Evolutionary conservation across 2,888 invertebrate genomes (phyloP), one percentile per base, ranked within the genome.

Genomic region (Physocephala rufipes): DNA sequence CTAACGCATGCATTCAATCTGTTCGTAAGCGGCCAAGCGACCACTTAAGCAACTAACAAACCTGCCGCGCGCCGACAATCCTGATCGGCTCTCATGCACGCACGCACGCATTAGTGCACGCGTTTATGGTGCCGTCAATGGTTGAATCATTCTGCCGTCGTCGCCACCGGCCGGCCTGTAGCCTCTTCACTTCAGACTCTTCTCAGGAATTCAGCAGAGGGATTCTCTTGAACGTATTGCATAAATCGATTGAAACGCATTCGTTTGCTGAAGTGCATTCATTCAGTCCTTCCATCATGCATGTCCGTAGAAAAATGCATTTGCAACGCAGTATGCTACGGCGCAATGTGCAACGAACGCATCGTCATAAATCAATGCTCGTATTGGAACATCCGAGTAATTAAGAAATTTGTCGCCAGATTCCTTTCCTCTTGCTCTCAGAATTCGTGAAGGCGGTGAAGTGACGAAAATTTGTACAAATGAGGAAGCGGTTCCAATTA

Each of bases 361-460:
- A 24, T 12, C 26, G 26, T 15, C 19, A 45, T 19, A 63, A 67
- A 59, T 67, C 58, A 67, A 67, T 67, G 67, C 43, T 7, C 36
- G 36, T n/a, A n/a, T n/a, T n/a, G n/a, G n/a, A 36, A 36, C 36
- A 36, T 36, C 9, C 36, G 71, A 67, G 70, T 74, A 72, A 74
- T 74, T 74, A 74, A 74, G 74, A 76, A 80, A 80, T 78, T 74
- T 78, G 77, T 75, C 74, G 74, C 64, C 64, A 51, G 71, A 55
- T 64, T 61, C 49, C 45, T 26, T 30, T 64, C n/a, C n/a, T n/a
- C n/a, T n/a, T 36, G 36, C 36, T 36, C 9, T 36, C 28, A 15
- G 12, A 2, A 15, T 5, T 13, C 30, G 61, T 4, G 15, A 19
- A 36, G 36, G 43, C 26, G 21, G 66, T 19, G 19, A 67, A 16